Base-by-base conservation (phyloP, 2,113 vertebrate genomes). In the Recurvirostra avosetta region DNA sequence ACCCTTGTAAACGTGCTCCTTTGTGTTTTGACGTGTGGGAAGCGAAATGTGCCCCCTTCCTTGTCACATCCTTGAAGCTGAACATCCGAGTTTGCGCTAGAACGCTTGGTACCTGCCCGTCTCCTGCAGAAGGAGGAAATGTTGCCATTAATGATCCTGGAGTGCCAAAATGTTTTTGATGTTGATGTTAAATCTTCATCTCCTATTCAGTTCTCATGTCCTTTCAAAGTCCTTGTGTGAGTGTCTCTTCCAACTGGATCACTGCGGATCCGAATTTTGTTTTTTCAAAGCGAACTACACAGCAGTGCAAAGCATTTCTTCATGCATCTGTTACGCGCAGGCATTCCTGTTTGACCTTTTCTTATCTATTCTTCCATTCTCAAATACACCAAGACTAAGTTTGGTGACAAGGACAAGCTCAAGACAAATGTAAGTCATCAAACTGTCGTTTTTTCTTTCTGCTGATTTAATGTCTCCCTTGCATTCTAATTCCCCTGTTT, bases 81-180 rank as follows among this genome's bases (percentile, higher is more conserved):
- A 77, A 15, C 5, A 6, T n/a, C 36, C 0, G 0, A 58, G 17
- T 34, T 58, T 32, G 34, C 3, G 0, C 55, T 52, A 6, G 76
- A 38, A 32, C 30, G 32, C 32, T 23, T 68, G 16, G 18, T 58
- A 15, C 34, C 59, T 27, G 18, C 36, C 23, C n/a, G 3, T 40
- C 29, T 66, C 21, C 47, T 63, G 47, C 52, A 79, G 56, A 4
- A 63, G 36, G 34, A 52, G 19, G 12, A 50, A 14, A 8, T 17
- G 19, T 68, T 86, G 18, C 36, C 13, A 2, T 55, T 55, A 41
- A 13, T 63, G 49, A 25, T 36, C 55, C 41, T 72, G 53, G 17
- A 14, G 58, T 71, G 11, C 43, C n/a, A 12, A 53, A 81, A 66
- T 27, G 18, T 25, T 53, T 52, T 45, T 75, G 15, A 19, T 65